phyloP scores from a whole-genome alignment of 1,140 invertebrate genomes.

The Calycopis cecrops region DNA sequence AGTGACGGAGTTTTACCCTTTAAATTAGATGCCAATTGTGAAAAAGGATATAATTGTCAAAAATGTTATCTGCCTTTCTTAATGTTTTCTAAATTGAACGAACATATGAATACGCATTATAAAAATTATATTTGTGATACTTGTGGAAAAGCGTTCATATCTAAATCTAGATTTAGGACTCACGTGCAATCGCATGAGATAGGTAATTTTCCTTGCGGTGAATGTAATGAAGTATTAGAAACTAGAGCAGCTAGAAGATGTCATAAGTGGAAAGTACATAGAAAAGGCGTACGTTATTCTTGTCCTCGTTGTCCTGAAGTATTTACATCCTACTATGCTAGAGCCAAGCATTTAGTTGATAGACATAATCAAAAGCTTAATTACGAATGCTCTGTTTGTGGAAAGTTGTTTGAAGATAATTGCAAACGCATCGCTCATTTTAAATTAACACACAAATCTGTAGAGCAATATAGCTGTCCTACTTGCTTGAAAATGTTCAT shows the following conservation, averaged over 20 bases:
- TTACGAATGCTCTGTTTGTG: slow-evolving; percentile 42
- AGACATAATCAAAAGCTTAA: slow-evolving; percentile 38
- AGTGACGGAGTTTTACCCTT: slow-evolving; percentile 61
- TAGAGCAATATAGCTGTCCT: slow-evolving; percentile 38
- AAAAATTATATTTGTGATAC: slow-evolving; percentile 78
- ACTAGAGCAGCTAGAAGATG: slow-evolving; percentile 49
- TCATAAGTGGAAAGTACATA: slow-evolving; percentile 50
- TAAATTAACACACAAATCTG: slow-evolving; percentile 33
- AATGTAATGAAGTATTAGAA: slow-evolving; percentile 83
- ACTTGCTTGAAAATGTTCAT: slow-evolving; percentile 36
- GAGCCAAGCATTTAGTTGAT: slow-evolving; percentile 53
- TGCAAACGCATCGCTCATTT: slow-evolving; percentile 45
- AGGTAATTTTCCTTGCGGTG: slow-evolving; percentile 82
- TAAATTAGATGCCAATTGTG: slow-evolving; percentile 43
- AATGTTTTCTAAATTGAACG: slow-evolving; percentile 52
- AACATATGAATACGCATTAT: slow-evolving; percentile 68
- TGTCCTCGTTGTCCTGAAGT: slow-evolving; percentile 57
- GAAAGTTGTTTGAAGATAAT: slow-evolving; percentile 45
- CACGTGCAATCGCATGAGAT: slow-evolving; percentile 76
- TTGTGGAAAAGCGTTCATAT: slow-evolving; percentile 79
- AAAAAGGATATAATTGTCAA: slow-evolving; percentile 48
- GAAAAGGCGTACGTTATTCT: slow-evolving; percentile 54
- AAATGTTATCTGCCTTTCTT: slow-evolving; percentile 40
- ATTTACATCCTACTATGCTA: slow-evolving; percentile 53
- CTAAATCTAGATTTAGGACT: slow-evolving; percentile 73